Percentiles rank a stretch among this genome's conserved stretches.
phyloP scores from a whole-genome alignment of 2,888 invertebrate genomes.

The Pogonocherus hispidulus region DNA sequence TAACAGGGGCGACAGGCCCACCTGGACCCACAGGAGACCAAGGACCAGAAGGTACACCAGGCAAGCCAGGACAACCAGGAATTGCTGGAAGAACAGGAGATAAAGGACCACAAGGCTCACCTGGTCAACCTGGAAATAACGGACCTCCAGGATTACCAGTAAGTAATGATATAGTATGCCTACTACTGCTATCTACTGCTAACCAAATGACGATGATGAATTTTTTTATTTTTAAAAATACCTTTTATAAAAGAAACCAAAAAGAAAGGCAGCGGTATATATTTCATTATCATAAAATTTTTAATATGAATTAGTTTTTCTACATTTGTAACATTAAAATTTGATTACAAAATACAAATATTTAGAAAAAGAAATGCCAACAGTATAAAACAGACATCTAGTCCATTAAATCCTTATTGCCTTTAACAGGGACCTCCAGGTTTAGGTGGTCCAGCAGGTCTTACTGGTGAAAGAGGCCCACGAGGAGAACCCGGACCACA shows the following conservation, averaged over 20 bases:
- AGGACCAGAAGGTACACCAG: slow-evolving; percentile 75
- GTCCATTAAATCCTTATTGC: too few species aligned
- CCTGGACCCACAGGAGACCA: slow-evolving; percentile 75
- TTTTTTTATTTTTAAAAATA: too few species aligned
- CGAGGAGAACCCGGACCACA: slow-evolving; percentile 82
- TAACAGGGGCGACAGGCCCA: slow-evolving; percentile 77
- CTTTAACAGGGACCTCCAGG: slow-evolving; percentile 79
- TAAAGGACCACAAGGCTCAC: slow-evolving; percentile 79
- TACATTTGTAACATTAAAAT: too few species aligned
- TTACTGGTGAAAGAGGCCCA: slow-evolving; percentile 79
- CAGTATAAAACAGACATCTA: too few species aligned
- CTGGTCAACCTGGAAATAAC: slow-evolving; percentile 76
- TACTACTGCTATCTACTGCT: too few species aligned
- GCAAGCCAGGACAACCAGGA: slow-evolving; percentile 81
- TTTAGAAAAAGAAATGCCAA: too few species aligned
- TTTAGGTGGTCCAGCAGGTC: slow-evolving; percentile 55
- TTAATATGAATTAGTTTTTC: too few species aligned
- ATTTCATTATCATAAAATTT: too few species aligned
- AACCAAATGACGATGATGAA: too few species aligned
- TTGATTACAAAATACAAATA: too few species aligned
- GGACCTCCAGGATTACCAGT: slow-evolving; percentile 82
- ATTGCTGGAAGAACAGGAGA: slow-evolving; percentile 82
- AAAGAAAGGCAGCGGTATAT: too few species aligned
- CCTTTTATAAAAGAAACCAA: too few species aligned
- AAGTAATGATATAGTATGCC: slow-evolving; percentile 57